Conservation (phyloP, 2,888 invertebrate genomes). For the Allophyes oxyacanthae region DNA sequence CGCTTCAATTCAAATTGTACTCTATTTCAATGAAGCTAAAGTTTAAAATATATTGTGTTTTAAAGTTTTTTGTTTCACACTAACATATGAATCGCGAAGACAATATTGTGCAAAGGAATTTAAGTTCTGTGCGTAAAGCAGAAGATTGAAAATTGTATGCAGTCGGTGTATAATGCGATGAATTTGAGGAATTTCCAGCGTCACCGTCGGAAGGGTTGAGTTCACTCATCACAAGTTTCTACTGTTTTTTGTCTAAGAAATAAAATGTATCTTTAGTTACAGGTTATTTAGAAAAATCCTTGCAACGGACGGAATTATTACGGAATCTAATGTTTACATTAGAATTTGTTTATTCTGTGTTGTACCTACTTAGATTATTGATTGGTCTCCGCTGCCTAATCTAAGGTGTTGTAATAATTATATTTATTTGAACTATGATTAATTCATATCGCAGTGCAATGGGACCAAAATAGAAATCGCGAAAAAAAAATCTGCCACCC, state of each 20-base stretch:
- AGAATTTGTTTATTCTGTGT: slow-evolving; percentile 29
- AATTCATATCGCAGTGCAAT: no score
- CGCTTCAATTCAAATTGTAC: slow-evolving; percentile 52
- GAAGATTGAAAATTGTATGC: slow-evolving; percentile 29
- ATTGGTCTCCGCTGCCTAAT: no score
- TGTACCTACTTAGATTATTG: background rate
- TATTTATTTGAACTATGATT: no score
- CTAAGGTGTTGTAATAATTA: no score
- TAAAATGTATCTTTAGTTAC: slow-evolving; percentile 46
- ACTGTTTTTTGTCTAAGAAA: slow-evolving; percentile 43
- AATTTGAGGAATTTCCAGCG: slow-evolving; percentile 47
- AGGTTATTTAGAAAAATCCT: slow-evolving; percentile 16
- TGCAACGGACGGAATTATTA: slow-evolving; percentile 19
- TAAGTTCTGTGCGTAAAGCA: slow-evolving; percentile 25
- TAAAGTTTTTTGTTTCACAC: slow-evolving; percentile 42
- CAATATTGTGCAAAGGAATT: slow-evolving; percentile 27
- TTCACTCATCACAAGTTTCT: slow-evolving; percentile 42
- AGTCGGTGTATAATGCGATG: slow-evolving; percentile 36
- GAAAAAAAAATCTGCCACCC: no score
- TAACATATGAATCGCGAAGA: slow-evolving; percentile 26
- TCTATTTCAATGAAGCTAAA: slow-evolving; percentile 29
- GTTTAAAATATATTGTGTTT: slow-evolving; percentile 20
- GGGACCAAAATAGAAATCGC: no score
- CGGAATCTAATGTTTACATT: slow-evolving; percentile 25
- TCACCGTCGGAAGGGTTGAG: slow-evolving; percentile 38